These are phyloP conservation scores for Paramormyrops kingsleyae DNA, from an alignment of 2,113 vertebrate genomes.

Conservation along the genomic window DNA sequence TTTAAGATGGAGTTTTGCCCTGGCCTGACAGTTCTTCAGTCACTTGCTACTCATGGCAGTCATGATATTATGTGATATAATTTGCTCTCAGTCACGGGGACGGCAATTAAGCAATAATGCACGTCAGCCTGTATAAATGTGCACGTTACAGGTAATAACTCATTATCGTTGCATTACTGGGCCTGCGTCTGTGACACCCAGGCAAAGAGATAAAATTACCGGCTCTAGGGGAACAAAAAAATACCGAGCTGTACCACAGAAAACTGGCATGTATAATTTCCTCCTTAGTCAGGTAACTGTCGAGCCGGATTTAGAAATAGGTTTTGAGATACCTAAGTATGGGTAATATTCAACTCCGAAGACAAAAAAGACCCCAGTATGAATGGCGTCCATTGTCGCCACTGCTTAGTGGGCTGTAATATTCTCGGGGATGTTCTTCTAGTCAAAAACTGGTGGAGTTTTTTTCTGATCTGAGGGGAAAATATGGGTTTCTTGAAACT, in stretches of 20 bases:
- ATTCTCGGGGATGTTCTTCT: neutral
- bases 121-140: neutral
- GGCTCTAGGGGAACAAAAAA: neutral
- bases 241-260: neutral
- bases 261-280: neutral
- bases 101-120: conserved; percentile 1
- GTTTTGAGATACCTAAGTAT: neutral
- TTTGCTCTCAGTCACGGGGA: neutral
- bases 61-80: neutral
- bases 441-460: neutral
- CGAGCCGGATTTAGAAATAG: conserved; percentile 4
- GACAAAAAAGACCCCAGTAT: neutral
- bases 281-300: neutral
- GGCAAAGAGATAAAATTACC: neutral
- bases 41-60: neutral
- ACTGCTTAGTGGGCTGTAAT: conserved; percentile 7
- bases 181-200: neutral
- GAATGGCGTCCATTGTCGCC: conserved; percentile 18
- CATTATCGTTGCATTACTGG: neutral
- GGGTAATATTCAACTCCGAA: neutral
- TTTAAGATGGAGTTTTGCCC: neutral
- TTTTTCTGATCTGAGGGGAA: neutral
- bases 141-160: neutral
- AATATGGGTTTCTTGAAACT: neutral
- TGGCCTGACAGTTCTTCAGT: neutral